Evolutionary conservation across 1,140 invertebrate species (phyloP).

Genomic region (Helicoverpa armigera): DNA sequence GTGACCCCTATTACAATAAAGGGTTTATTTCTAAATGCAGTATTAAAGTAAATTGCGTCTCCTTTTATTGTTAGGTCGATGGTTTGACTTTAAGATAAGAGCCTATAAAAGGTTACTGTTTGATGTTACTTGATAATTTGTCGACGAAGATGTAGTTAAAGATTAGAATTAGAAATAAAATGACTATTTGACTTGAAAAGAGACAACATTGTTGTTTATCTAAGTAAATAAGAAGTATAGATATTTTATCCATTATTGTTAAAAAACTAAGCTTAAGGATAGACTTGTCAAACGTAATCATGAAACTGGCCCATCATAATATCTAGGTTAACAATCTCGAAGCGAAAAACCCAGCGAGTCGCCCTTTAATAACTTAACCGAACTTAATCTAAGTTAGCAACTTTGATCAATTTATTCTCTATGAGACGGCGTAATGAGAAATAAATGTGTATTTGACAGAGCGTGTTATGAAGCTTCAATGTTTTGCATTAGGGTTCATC

Average conservation of each 20-base stretch:
- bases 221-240: too few relatives aligned
- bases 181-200: too few relatives aligned
- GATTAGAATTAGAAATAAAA: too few relatives aligned
- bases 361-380: constrained; percentile 45
- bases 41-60: constrained; percentile 31
- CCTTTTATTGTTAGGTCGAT: neutral
- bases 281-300: constrained; percentile 8
- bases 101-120: neutral
- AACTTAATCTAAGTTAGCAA: constrained; percentile 48
- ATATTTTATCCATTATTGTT: too few relatives aligned
- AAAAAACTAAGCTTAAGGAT: too few relatives aligned
- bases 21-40: constrained; percentile 20
- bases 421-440: constrained; percentile 45
- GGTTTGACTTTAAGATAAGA: neutral
- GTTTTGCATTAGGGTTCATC: constrained; percentile 44
- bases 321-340: constrained; percentile 8
- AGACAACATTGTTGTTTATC: too few relatives aligned
- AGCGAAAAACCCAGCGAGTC: constrained; percentile 12
- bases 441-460: constrained; percentile 52
- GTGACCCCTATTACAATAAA: constrained; percentile 13
- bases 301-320: neutral
- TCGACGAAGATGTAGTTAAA: too few relatives aligned
- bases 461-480: constrained; percentile 32
- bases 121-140: too few relatives aligned
- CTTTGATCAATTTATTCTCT: constrained; percentile 48